Conservation (phyloP, 2,797 vertebrate genomes). For the Aulostomus chinensis region DNA sequence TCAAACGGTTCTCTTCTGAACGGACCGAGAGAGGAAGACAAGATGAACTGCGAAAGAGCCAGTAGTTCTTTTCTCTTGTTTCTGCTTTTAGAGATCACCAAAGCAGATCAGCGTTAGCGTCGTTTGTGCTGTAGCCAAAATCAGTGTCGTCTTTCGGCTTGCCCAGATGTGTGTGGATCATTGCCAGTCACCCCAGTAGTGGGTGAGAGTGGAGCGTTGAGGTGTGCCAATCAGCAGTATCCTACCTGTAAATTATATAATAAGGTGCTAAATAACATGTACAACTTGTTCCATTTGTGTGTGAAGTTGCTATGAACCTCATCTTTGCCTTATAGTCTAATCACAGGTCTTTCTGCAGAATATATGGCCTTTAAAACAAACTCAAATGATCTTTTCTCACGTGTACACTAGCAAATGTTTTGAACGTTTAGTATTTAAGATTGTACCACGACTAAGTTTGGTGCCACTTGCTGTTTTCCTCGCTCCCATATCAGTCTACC, state of each 20-base stretch:
- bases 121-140: constrained; percentile 55
- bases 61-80: constrained; percentile 11
- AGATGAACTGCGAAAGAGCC: no score
- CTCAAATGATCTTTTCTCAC: neutral
- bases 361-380: constrained; percentile 21
- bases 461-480: constrained; percentile 21
- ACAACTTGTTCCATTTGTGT: constrained; percentile 47
- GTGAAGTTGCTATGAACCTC: neutral
- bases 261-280: constrained; percentile 75
- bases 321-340: constrained; percentile 29
- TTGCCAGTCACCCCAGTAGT: constrained; percentile 6
- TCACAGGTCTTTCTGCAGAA: constrained; percentile 10
- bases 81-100: constrained; percentile 40
- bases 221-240: constrained; percentile 35
- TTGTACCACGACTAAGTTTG: no score
- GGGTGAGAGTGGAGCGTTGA: no score
- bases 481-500: constrained; percentile 29
- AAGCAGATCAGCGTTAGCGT: constrained; percentile 38
- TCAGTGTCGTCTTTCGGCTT: constrained; percentile 34
- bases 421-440: no score
- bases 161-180: constrained; percentile 23
- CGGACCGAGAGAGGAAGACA: no score
- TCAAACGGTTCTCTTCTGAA: no score
- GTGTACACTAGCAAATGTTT: no score
- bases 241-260: constrained; percentile 56